Conservation (phyloP, 1,140 invertebrate species). For the Drosophila punjabiensis region DNA sequence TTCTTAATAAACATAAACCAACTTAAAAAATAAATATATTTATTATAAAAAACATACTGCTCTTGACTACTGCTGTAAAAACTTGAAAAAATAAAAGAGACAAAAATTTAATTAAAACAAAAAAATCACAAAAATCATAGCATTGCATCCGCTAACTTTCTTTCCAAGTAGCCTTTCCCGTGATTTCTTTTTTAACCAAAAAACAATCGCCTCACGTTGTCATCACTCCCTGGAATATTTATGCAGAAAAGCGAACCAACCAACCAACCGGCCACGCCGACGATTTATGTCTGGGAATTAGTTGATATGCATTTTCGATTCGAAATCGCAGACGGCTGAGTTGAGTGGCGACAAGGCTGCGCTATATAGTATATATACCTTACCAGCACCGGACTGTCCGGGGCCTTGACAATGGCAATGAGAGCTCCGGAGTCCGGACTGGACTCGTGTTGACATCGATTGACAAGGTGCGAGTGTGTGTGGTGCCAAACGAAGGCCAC, state of each 20-base stretch:
- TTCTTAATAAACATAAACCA: background rate
- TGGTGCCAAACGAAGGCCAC: conserved; percentile 22
- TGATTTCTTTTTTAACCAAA: background rate
- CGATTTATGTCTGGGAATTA: conserved; percentile 59
- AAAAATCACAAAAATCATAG: fast-evolving
- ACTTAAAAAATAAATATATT: background rate
- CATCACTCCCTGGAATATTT: conserved; percentile 34
- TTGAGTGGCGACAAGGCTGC: conserved; percentile 27
- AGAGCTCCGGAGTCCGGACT: conserved; percentile 7
- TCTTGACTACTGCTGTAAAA: background rate
- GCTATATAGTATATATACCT: conserved; percentile 4
- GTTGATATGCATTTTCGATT: conserved; percentile 60
- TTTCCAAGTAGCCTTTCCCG: no score
- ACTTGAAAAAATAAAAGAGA: background rate
- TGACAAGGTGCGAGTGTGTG: conserved; percentile 50
- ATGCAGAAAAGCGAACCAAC: conserved; percentile 17
- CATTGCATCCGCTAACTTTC: no score
- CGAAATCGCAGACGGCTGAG: conserved; percentile 49
- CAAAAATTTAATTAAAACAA: background rate
- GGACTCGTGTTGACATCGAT: conserved; percentile 74
- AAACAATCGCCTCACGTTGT: conserved; percentile 12
- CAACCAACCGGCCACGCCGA: conserved; percentile 5
- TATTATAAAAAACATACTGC: background rate
- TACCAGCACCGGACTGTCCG: conserved; percentile 30
- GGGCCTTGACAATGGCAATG: conserved; percentile 74